Conservation (phyloP, 2,797 vertebrate genomes). For the Alcedo atthis region DNA sequence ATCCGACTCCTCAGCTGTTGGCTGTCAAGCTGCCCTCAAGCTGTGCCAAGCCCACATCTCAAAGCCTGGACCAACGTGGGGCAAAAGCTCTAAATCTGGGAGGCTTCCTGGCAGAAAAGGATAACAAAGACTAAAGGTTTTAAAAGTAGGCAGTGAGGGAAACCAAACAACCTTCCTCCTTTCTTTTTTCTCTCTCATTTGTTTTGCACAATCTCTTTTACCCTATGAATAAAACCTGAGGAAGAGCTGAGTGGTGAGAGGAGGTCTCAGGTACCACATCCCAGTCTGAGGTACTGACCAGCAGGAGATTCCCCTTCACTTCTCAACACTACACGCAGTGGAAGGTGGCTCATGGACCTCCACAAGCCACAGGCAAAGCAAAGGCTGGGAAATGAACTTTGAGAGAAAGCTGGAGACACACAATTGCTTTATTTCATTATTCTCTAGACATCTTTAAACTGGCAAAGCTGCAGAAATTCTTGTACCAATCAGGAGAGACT, state of each 20-base stretch:
- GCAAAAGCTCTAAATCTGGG: slow-evolving; percentile 16
- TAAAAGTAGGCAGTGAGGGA: background rate
- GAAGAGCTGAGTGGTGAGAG: background rate
- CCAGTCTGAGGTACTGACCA: background rate
- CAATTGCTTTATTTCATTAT: background rate
- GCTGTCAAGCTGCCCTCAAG: slow-evolving; percentile 18
- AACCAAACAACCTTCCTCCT: background rate
- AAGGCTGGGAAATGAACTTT: background rate
- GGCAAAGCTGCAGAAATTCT: background rate
- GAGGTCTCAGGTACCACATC: background rate
- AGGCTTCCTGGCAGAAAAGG: slow-evolving; percentile 19
- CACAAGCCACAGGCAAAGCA: background rate
- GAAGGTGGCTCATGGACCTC: background rate
- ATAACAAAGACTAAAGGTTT: background rate
- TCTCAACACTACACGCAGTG: background rate
- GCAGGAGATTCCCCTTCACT: background rate
- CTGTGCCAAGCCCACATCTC: background rate
- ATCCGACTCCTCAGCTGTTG: background rate
- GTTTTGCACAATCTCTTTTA: background rate
- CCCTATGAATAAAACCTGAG: background rate
- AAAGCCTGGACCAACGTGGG: slow-evolving; percentile 19
- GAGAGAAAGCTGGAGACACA: background rate
- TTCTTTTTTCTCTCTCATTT: background rate
- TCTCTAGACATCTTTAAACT: background rate
- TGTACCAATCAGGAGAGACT: background rate